A percentile compares a stretch with the other conserved stretches of the same genome.
Conservation (phyloP, 2,888 invertebrate genomes). For the Pterostichus niger region DNA sequence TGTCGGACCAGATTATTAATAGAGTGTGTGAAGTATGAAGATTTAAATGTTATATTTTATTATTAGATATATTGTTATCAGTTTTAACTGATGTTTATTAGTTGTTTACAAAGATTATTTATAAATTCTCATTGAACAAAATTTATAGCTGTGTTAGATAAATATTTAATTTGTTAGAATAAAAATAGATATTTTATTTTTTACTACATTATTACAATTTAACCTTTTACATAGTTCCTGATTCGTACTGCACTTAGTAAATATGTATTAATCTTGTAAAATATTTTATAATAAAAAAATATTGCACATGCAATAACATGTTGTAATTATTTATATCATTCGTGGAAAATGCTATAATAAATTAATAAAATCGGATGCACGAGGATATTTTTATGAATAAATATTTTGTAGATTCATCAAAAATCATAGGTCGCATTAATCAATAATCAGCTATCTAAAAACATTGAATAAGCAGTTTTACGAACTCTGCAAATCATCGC, state of each 20-base stretch:
- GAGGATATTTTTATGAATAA: conserved; percentile 38
- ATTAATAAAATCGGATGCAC: not conserved
- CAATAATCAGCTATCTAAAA: not conserved
- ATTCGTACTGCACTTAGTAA: too few species aligned
- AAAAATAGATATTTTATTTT: conserved; percentile 43
- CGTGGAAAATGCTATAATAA: not conserved
- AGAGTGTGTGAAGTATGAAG: not conserved
- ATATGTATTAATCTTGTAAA: too few species aligned
- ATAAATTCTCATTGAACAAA: conserved; percentile 43
- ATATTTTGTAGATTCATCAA: conserved; percentile 14
- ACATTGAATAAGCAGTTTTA: not conserved
- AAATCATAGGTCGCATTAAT: conserved; percentile 23
- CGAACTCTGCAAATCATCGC: conserved; percentile 32
- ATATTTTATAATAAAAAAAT: too few species aligned
- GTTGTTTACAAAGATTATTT: conserved; percentile 33
- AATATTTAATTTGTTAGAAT: conserved; percentile 32
- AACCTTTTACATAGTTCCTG: not conserved
- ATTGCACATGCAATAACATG: too few species aligned
- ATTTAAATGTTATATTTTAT: not conserved
- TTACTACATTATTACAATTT: conserved; percentile 5
- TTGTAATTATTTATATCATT: too few species aligned
- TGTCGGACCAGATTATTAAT: not conserved
- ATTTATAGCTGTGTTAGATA: conserved; percentile 45
- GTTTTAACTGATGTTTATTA: conserved; percentile 24
- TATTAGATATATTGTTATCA: conserved; percentile 49